phyloP scores from a whole-genome alignment of 2,888 invertebrate genomes.

The Hydriomena furcata region DNA sequence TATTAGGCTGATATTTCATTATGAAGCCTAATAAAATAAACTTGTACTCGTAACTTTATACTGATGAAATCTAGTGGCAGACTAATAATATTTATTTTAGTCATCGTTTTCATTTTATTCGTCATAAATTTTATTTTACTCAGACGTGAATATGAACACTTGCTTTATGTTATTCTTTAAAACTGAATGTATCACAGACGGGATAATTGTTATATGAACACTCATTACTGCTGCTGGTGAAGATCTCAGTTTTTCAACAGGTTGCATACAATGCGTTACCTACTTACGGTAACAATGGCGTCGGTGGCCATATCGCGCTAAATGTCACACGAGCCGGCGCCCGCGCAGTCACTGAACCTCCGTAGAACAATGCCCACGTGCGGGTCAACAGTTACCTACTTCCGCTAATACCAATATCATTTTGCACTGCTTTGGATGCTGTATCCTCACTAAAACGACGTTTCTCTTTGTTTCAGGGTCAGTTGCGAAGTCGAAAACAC shows the following conservation, averaged over 20 bases:
- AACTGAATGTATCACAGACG: constrained; percentile 23
- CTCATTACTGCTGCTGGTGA: constrained; percentile 19
- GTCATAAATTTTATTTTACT: too few species aligned
- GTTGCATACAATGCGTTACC: constrained; percentile 46
- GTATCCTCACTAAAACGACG: constrained; percentile 9
- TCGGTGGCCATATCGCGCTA: constrained; percentile 56
- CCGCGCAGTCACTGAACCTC: constrained; percentile 68
- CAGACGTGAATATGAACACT: not conserved
- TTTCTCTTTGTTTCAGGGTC: constrained; percentile 71
- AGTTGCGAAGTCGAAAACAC: constrained; percentile 62
- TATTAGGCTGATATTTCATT: too few species aligned
- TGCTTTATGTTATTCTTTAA: constrained; percentile 1
- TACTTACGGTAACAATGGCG: constrained; percentile 58
- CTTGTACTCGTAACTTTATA: too few species aligned
- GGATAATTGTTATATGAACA: constrained; percentile 22
- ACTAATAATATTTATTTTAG: not conserved
- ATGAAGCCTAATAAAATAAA: too few species aligned
- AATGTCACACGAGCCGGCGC: constrained; percentile 59
- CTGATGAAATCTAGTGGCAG: too few species aligned
- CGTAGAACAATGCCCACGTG: constrained; percentile 64
- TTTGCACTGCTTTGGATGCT: constrained; percentile 24
- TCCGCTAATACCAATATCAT: constrained; percentile 43
- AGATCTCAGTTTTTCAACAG: constrained; percentile 12
- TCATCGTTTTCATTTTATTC: too few species aligned
- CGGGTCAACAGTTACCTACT: constrained; percentile 64